Evolutionary conservation across 2,113 vertebrate genomes (phyloP), one percentile per base, ranked within the genome.

Genomic region (Pseudolaguvia tuberculata): DNA sequence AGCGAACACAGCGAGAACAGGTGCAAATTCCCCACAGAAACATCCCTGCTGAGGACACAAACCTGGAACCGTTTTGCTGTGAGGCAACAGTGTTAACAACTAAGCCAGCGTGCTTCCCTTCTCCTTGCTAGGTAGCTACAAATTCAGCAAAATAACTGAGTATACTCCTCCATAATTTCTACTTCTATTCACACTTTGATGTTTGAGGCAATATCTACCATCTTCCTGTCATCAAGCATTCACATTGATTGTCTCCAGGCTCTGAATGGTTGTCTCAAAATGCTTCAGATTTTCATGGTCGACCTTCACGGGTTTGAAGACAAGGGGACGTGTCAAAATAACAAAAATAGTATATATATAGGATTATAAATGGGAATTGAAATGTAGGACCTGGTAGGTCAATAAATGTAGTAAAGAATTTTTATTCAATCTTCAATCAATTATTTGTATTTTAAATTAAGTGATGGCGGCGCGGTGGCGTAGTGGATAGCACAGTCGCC

Each of bases 161-260:
- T 27, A 53, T 20, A 20, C 39, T 17, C 48, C 51, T 74, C 50
- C 72, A 65, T 47, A 47, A 75, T 63, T 29, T 45, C 72, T 39
- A 51, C 42, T 15, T 66, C 45, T 29, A 66, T 75, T 75, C 61
- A 74, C n/a, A 31, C 51, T 48, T 35, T 21, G 51, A 66, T 4
- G 21, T 66, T 56, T n/a, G 35, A 53, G 50, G 66, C 21, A 42
- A 55, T 56, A 45, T 56, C 27, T 67, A 53, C 29, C 18, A 25
- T 63, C 21, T 71, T 62, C 47, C 39, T 48, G 27, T 82, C 6
- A 9, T 45, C 35, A 48, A 73, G 31, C 76, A 74, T 90, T 92
- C 84, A 93, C 91, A 29, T 85, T 89, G 6, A 87, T 83, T 55
- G 83, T 85, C 80, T 90, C 88, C 80, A 88, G 73, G 23, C 75